Base-by-base conservation (phyloP, 2,113 vertebrate genomes). In the Todiramphus saurophagus region DNA sequence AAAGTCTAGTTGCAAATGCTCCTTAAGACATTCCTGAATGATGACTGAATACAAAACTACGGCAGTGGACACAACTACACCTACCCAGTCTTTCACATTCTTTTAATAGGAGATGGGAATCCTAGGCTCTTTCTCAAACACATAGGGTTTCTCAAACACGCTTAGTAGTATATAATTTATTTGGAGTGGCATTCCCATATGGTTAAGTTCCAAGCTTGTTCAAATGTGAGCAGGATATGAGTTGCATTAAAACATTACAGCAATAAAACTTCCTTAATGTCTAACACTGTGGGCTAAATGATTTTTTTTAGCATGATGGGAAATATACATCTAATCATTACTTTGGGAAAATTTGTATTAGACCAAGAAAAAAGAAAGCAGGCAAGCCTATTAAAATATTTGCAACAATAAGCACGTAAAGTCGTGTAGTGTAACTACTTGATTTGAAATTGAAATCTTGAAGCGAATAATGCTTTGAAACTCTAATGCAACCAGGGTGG, bases 131-230 rank as follows among this genome's bases (percentile, higher is more conserved):
- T 77, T 83, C 41, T 88, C 19, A 80, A 66, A 41, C 48, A 48
- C 6, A 5, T 7, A 15, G 53, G 7, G 12, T 30, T 90, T 88
- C 83, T 41, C 55, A 70, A 74, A 81, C n/a, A 59, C 63, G 58
- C 60, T 81, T 67, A 83, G 53, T 67, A 56, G 28, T 30, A 3
- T 27, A 13, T 85, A 72, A 44, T 91, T 93, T 89, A 87, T 83
- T 80, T 79, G 17, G 67, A 80, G 68, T 78, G 50, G 5, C 39
- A 19, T 87, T 95, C 94, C 80, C 89, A 83, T 41, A 41, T 77
- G 83, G 51, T 66, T 90, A 92, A 93, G 25, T 86, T 95, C 72
- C 86, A 86, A 94, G 35, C 89, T 94, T 91, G 44, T 83, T 96
- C 72, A 75, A 51, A 86, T 90, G 37, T 81, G 37, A 87, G 80